Conservation (phyloP, 2,797 vertebrate genomes). For the Neosalanx taihuensis region DNA sequence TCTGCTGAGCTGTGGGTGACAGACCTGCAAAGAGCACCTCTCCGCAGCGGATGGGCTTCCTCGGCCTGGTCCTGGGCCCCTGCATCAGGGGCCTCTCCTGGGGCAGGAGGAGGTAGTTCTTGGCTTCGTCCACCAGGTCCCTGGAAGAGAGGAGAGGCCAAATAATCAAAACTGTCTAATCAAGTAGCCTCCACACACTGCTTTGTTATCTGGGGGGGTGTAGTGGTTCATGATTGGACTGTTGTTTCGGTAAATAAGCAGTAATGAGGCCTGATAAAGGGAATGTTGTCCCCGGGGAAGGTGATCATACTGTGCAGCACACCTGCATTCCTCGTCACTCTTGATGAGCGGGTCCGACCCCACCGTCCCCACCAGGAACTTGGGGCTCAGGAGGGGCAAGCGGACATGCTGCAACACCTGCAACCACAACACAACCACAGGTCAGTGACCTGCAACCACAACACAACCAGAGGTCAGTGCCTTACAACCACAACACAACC, state of each 20-base stretch:
- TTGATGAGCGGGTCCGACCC: conserved; percentile 98
- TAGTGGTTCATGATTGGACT: background rate
- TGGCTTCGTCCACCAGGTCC: conserved; percentile 97
- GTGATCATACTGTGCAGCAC: conserved; percentile 25
- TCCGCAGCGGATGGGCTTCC: conserved; percentile 96
- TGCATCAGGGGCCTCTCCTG: conserved; percentile 98
- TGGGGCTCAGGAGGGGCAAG: conserved; percentile 92
- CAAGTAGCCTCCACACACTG: background rate
- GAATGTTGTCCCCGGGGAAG: background rate
- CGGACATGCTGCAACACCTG: conserved; percentile 97
- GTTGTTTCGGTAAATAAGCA: background rate
- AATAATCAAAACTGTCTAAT: background rate
- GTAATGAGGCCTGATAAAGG: background rate
- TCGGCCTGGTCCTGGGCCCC: conserved; percentile 90
- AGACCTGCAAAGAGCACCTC: conserved; percentile 97
- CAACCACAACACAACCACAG: background rate
- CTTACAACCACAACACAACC: too few species aligned
- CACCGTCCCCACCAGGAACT: conserved; percentile 97
- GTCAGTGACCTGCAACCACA: background rate
- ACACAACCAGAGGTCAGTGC: too few species aligned
- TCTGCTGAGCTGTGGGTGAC: background rate
- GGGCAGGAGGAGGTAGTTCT: conserved; percentile 95
- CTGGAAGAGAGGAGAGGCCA: conserved; percentile 59
- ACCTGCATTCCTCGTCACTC: conserved; percentile 98
- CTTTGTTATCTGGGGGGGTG: background rate